Conservation (phyloP, 37 sponge, comb jelly and placozoan genomes). For the Geodia barretti region DNA sequence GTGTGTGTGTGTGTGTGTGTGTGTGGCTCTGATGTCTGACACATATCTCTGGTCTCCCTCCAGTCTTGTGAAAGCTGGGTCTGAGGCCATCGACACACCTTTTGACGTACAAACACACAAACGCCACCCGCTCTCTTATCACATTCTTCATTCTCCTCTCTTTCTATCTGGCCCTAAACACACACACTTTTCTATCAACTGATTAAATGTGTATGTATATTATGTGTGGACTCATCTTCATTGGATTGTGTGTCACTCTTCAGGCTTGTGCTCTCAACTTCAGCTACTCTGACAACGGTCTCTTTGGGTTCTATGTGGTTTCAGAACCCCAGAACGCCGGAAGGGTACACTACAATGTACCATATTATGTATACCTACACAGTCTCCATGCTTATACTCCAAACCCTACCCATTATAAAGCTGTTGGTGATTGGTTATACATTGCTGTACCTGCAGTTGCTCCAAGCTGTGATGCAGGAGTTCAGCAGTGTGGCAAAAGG, state of each 20-base stretch:
- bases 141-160: too few species aligned
- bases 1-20: not conserved
- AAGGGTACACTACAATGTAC: constrained; percentile 43
- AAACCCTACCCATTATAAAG: not conserved
- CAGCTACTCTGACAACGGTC: constrained; percentile 76
- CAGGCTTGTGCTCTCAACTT: constrained; percentile 68
- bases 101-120: constrained; percentile 64
- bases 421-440: not conserved
- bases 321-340: constrained; percentile 37
- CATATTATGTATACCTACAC: not conserved
- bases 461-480: constrained; percentile 62
- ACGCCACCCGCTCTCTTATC: too few species aligned
- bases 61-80: constrained; percentile 68
- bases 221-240: not conserved
- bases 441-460: constrained; percentile 34
- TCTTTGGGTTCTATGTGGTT: constrained; percentile 71
- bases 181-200: too few species aligned
- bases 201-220: not conserved
- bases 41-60: not conserved
- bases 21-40: not conserved
- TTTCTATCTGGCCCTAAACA: too few species aligned
- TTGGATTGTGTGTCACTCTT: not conserved
- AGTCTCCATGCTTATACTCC: not conserved
- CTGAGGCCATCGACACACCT: constrained; percentile 31
- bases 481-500: constrained; percentile 68